Percentiles rank a stretch among this genome's conserved stretches.
phyloP scores from a whole-genome alignment of 2,113 vertebrate species.

The Cettia cetti region DNA sequence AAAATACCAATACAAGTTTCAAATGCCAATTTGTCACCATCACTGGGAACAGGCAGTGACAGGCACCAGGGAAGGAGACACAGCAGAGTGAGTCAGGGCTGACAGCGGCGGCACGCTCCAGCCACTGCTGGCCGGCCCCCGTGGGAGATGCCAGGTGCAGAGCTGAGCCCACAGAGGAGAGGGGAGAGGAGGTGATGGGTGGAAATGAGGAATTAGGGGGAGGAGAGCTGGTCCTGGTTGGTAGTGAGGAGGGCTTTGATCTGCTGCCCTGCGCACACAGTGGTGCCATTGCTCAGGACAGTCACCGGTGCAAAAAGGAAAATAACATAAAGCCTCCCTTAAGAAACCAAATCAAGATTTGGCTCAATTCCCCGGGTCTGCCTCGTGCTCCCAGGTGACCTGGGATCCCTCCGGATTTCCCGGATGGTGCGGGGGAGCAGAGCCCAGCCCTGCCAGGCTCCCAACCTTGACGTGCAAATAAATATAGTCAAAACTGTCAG shows the following conservation, averaged over 20 bases:
- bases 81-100: neutral
- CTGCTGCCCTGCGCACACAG: neutral
- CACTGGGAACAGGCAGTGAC: neutral
- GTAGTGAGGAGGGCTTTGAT: neutral
- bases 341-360: neutral
- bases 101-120: neutral
- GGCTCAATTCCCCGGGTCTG: neutral
- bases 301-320: neutral
- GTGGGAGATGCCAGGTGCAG: neutral
- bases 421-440: neutral
- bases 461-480: neutral
- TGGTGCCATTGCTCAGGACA: neutral
- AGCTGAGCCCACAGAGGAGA: neutral
- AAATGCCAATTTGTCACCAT: slow-evolving; percentile 39
- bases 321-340: neutral
- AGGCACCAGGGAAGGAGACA: neutral
- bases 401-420: neutral
- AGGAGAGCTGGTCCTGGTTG: neutral
- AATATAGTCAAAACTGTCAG: slow-evolving; percentile 40
- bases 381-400: neutral
- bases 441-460: neutral
- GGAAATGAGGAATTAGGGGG: neutral
- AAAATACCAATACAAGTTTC: slow-evolving; percentile 29
- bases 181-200: neutral
- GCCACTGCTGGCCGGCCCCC: rapidly evolving